A percentile compares a stretch with the other conserved stretches of the same genome.
These are phyloP conservation scores for Penaeus chinensis DNA, from an alignment of 1,140 invertebrate species.

Conservation along the genomic window DNA sequence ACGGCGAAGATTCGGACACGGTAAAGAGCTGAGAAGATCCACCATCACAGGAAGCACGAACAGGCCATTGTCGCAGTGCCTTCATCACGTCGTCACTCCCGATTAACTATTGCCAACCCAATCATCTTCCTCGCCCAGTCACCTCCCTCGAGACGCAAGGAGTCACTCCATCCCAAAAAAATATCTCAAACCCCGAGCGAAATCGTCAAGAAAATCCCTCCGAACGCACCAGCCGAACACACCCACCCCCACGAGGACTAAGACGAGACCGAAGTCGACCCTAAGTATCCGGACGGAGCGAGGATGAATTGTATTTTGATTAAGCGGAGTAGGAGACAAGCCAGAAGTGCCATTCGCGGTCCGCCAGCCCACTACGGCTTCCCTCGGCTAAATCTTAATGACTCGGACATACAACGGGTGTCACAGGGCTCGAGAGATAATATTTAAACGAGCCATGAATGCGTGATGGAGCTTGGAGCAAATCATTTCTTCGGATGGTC, in stretches of 20 bases:
- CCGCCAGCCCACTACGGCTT: conserved; percentile 29
- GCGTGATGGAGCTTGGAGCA: no score
- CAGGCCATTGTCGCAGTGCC: conserved; percentile 37
- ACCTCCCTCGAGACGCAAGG: not conserved
- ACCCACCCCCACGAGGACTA: not conserved
- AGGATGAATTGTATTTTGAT: conserved; percentile 57
- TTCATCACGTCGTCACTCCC: not conserved
- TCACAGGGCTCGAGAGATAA: no score
- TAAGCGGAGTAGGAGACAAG: conserved; percentile 53
- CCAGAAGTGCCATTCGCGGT: conserved; percentile 15
- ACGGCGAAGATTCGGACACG: conserved; percentile 32
- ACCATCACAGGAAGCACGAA: conserved; percentile 45
- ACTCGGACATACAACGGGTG: not conserved
- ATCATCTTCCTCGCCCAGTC: not conserved
- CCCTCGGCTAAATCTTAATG: conserved; percentile 49
- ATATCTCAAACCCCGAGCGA: not conserved
- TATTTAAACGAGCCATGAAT: no score
- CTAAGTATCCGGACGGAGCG: conserved; percentile 1
- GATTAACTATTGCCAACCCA: not conserved
- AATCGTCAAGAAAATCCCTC: not conserved
- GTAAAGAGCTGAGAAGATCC: conserved; percentile 54
- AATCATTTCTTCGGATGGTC: not conserved
- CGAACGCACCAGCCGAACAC: not conserved
- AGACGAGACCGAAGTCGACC: conserved; percentile 22
- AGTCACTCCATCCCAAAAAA: not conserved